phyloP scores from a whole-genome alignment of 2,888 invertebrate genomes.

The Iphiclides podalirius region DNA sequence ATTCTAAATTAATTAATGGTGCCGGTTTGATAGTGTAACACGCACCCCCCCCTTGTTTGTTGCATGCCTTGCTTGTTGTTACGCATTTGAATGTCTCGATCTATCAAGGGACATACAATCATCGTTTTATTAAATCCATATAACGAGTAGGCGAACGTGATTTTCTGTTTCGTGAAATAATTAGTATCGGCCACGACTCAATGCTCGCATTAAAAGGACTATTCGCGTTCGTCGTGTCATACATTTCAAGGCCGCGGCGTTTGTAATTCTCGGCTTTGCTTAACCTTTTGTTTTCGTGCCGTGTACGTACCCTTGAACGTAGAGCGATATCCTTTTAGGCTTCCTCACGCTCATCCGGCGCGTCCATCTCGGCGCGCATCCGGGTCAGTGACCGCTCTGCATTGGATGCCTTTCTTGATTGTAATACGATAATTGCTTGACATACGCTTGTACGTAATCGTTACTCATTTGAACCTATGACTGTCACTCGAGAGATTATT shows the following conservation, averaged over 20 bases:
- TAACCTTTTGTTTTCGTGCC: too few species aligned
- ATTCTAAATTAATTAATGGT: too few species aligned
- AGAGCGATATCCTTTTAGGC: constrained; percentile 19
- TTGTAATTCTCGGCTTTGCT: background rate
- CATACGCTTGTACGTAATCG: background rate
- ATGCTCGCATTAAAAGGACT: too few species aligned
- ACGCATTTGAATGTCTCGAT: constrained; percentile 38
- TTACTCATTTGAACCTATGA: constrained; percentile 9
- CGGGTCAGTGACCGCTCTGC: constrained; percentile 20
- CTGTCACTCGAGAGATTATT: constrained; percentile 23
- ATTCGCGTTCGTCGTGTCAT: too few species aligned
- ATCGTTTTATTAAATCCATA: constrained; percentile 40
- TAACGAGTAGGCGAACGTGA: constrained; percentile 6
- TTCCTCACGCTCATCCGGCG: constrained; percentile 17
- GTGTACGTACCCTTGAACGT: constrained; percentile 18
- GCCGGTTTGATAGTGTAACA: too few species aligned
- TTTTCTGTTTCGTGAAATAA: too few species aligned
- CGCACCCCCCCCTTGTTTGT: too few species aligned
- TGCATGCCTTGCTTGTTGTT: too few species aligned
- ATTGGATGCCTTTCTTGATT: background rate
- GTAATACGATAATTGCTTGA: background rate
- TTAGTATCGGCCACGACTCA: too few species aligned
- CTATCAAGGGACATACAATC: constrained; percentile 38
- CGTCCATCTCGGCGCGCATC: constrained; percentile 18
- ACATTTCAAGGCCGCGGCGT: constrained; percentile 1